Evolutionary conservation across 35 echinoderm and acorn worm species (phyloP).

Genomic region (Acanthaster planci): DNA sequence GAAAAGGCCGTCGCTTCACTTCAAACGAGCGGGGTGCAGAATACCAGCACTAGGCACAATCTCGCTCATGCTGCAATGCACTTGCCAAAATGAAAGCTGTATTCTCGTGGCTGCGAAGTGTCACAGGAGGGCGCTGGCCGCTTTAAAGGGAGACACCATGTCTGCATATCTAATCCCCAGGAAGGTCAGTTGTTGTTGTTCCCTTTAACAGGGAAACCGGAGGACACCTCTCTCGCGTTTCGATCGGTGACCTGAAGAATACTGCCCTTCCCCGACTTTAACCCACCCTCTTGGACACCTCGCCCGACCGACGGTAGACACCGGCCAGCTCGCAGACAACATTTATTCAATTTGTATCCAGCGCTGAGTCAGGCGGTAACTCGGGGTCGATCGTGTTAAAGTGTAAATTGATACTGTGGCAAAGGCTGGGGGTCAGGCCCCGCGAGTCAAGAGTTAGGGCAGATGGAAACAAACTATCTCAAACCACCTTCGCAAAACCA

Average conservation of each 20-base stretch:
- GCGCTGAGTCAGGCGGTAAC: neutral
- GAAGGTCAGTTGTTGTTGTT: neutral
- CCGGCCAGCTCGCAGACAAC: neutral
- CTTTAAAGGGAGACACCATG: neutral
- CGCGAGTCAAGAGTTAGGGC: too few species aligned
- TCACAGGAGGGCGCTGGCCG: neutral
- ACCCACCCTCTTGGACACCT: too few species aligned
- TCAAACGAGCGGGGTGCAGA: too few species aligned
- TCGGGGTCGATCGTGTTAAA: neutral
- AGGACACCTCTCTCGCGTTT: neutral
- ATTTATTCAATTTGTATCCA: constrained; percentile 4
- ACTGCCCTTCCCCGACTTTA: neutral
- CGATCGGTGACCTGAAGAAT: neutral
- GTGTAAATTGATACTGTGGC: constrained; percentile 5
- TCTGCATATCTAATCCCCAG: neutral
- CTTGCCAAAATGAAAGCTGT: neutral
- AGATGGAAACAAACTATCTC: too few species aligned
- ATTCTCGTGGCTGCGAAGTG: neutral
- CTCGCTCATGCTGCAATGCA: neutral
- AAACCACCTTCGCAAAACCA: too few species aligned
- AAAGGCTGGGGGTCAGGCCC: neutral
- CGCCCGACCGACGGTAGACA: neutral
- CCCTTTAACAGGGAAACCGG: too few species aligned
- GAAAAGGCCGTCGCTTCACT: too few species aligned
- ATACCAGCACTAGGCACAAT: neutral